Percentiles rank a stretch among this genome's conserved stretches.
Conservation (phyloP, 2,113 vertebrate genomes). For the Arizona elegans region DNA sequence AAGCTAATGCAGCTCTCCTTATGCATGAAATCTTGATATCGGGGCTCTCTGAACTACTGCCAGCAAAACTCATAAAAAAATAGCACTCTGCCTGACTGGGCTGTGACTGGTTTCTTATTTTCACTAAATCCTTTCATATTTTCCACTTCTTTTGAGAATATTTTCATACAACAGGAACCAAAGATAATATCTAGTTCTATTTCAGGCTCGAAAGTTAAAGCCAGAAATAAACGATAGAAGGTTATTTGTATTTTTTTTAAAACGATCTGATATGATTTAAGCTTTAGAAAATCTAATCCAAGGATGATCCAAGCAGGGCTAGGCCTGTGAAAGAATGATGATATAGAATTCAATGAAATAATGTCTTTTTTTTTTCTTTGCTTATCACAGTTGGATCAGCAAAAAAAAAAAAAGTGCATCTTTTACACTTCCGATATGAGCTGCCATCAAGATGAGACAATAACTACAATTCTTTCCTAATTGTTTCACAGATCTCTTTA, state of each 20-base stretch:
- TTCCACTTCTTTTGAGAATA: background rate
- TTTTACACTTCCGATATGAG: background rate
- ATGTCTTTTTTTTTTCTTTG: background rate
- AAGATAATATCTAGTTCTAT: background rate
- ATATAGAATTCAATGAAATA: background rate
- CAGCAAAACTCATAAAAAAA: constrained; percentile 17
- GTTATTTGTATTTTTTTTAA: background rate
- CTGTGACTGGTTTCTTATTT: background rate
- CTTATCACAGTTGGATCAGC: background rate
- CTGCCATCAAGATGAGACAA: background rate
- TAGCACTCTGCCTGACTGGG: background rate
- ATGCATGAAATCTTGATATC: background rate
- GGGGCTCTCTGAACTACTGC: background rate
- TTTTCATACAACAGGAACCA: background rate
- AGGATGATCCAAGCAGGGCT: background rate
- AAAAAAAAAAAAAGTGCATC: background rate
- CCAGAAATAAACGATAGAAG: background rate
- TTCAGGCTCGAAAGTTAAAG: background rate
- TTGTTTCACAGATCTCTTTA: background rate
- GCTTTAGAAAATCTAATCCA: background rate
- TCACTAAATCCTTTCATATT: background rate
- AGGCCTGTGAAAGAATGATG: background rate
- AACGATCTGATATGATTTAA: background rate
- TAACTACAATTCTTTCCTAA: background rate
- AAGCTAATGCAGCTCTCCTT: background rate